phyloP scores from a whole-genome alignment of 2,797 vertebrate species.

The Onychomys leucogaster region DNA sequence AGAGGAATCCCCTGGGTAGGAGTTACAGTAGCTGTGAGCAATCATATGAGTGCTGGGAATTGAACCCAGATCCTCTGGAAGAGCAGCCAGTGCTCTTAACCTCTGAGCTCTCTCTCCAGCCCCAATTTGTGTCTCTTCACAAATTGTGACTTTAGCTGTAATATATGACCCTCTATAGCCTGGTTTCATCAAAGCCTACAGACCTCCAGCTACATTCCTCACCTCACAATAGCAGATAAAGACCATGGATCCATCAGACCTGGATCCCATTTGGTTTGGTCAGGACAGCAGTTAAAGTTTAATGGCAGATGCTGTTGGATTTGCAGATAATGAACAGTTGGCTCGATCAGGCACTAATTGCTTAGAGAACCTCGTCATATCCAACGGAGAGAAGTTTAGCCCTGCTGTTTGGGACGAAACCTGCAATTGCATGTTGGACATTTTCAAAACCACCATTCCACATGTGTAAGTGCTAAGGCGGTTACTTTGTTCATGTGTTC shows the following conservation, averaged over 20 bases:
- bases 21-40: neutral
- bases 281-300: slow-evolving; percentile 17
- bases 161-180: neutral
- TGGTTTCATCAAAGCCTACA: neutral
- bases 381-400: slow-evolving; percentile 97
- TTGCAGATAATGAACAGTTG: slow-evolving; percentile 97
- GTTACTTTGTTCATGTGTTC: accelerated
- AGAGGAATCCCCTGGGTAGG: neutral
- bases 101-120: neutral
- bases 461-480: slow-evolving; percentile 91
- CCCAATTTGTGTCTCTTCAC: neutral
- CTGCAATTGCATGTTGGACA: slow-evolving; percentile 96
- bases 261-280: neutral
- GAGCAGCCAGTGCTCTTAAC: neutral
- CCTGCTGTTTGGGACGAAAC: slow-evolving; percentile 95
- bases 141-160: neutral
- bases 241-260: neutral
- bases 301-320: slow-evolving; percentile 35
- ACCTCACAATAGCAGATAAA: neutral
- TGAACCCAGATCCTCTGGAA: neutral
- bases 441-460: slow-evolving; percentile 97
- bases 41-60: neutral
- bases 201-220: neutral
- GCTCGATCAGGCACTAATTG: slow-evolving; percentile 98
- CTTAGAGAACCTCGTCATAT: slow-evolving; percentile 97